A percentile compares a stretch with the other conserved stretches of the same genome.
Conservation (phyloP, 2,113 vertebrate species). For the Bubo scandiacus region DNA sequence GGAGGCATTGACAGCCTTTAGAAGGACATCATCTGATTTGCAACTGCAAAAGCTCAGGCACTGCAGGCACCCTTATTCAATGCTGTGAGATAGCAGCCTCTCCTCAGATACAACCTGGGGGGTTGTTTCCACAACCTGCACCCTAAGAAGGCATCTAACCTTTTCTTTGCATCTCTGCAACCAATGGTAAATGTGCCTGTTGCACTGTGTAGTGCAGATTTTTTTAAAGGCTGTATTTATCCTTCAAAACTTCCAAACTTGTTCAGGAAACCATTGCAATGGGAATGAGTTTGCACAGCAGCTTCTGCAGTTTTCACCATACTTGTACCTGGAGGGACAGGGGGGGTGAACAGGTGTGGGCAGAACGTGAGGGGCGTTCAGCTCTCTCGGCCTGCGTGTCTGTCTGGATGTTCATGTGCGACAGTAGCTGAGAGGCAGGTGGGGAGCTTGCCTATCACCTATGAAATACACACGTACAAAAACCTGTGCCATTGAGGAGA, state of each 20-base stretch:
- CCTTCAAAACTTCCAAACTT: neutral
- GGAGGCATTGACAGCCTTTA: neutral
- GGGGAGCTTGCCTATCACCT: neutral
- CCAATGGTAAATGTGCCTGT: neutral
- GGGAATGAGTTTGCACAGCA: neutral
- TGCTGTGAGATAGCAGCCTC: neutral
- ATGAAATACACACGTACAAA: neutral
- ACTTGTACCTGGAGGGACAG: neutral
- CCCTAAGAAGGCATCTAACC: neutral
- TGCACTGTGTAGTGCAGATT: neutral
- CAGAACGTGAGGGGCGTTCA: neutral
- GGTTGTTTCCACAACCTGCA: neutral
- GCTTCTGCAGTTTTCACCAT: neutral
- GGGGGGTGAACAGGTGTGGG: neutral
- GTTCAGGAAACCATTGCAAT: neutral
- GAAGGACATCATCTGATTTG: neutral
- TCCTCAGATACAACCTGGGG: neutral
- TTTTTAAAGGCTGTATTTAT: neutral
- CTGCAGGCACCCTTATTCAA: fast-evolving
- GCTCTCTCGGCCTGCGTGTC: fast-evolving
- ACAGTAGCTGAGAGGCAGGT: neutral
- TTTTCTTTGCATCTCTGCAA: neutral
- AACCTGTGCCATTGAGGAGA: neutral
- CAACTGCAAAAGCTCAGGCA: neutral
- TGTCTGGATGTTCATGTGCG: neutral